Conservation (phyloP, 2,888 invertebrate genomes). For the Plutella xylostella region DNA sequence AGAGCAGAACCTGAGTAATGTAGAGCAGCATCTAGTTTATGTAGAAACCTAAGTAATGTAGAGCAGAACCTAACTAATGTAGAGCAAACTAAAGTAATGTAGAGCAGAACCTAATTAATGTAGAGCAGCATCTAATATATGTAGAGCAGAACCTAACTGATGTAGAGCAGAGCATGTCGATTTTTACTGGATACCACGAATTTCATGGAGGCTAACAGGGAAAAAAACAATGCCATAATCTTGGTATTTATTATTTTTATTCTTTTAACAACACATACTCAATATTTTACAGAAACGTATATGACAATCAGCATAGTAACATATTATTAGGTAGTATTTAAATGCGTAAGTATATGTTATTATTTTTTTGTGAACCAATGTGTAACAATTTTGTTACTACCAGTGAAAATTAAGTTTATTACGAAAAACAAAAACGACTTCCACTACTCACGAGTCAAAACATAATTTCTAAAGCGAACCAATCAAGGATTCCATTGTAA, state of each 20-base stretch:
- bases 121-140: no score
- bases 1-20: no score
- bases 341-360: slow-evolving; percentile 42
- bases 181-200: no score
- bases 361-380: slow-evolving; percentile 35
- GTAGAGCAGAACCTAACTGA: no score
- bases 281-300: slow-evolving; percentile 71
- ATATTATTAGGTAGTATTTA: slow-evolving; percentile 60
- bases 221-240: slow-evolving; percentile 30
- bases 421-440: slow-evolving; percentile 23
- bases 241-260: slow-evolving; percentile 68
- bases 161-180: no score
- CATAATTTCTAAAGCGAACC: slow-evolving; percentile 42
- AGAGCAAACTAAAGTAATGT: no score
- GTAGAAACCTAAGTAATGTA: no score
- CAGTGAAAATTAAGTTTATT: no score
- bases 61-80: no score
- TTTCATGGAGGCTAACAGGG: no score
- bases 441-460: slow-evolving; percentile 23
- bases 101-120: no score
- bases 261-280: slow-evolving; percentile 72
- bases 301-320: slow-evolving; percentile 68
- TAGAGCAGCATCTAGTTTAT: no score
- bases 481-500: slow-evolving; percentile 51
- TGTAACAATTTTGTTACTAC: slow-evolving; percentile 17